Percentiles rank a stretch among this genome's conserved stretches.
Conservation (phyloP, 2,888 invertebrate species). For the Cactoblastis cactorum region DNA sequence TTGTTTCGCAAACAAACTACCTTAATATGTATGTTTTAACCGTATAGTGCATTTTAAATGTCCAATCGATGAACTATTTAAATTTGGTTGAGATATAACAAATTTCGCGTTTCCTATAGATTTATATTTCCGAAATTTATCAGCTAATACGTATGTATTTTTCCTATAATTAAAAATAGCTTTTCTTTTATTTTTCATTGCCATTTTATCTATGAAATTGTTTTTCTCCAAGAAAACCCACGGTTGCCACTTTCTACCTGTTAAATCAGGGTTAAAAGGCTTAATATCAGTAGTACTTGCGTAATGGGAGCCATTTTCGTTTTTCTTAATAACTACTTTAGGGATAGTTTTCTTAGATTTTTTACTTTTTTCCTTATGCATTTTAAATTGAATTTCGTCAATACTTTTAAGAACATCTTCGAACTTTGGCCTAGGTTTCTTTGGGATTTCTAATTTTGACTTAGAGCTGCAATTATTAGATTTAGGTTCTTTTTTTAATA, state of each 20-base stretch:
- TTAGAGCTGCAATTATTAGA: slow-evolving; percentile 34
- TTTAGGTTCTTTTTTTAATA: slow-evolving; percentile 58
- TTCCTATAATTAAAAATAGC: slow-evolving; percentile 64
- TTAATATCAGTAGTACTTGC: slow-evolving; percentile 55
- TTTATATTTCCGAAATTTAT: slow-evolving; percentile 67
- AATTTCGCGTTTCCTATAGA: slow-evolving; percentile 59
- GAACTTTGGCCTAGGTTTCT: slow-evolving; percentile 71
- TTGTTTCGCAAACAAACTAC: slow-evolving; percentile 30
- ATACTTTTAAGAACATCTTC: slow-evolving; percentile 76
- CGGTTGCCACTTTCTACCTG: slow-evolving; percentile 75
- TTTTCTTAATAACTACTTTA: slow-evolving; percentile 74
- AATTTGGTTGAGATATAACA: slow-evolving; percentile 60
- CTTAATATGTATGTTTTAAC: slow-evolving; percentile 58
- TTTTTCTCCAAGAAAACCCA: slow-evolving; percentile 73
- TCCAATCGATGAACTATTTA: slow-evolving; percentile 42
- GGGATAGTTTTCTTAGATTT: slow-evolving; percentile 59
- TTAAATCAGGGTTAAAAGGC: slow-evolving; percentile 63
- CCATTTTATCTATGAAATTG: slow-evolving; percentile 70
- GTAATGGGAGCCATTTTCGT: slow-evolving; percentile 67
- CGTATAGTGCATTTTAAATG: slow-evolving; percentile 69
- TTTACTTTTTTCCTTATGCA: slow-evolving; percentile 60
- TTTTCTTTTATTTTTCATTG: slow-evolving; percentile 53
- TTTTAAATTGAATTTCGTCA: slow-evolving; percentile 68
- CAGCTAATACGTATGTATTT: slow-evolving; percentile 57
- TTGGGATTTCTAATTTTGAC: slow-evolving; percentile 38